phyloP scores from a whole-genome alignment of 1,140 invertebrate species.

The Nasonia longicornis region DNA sequence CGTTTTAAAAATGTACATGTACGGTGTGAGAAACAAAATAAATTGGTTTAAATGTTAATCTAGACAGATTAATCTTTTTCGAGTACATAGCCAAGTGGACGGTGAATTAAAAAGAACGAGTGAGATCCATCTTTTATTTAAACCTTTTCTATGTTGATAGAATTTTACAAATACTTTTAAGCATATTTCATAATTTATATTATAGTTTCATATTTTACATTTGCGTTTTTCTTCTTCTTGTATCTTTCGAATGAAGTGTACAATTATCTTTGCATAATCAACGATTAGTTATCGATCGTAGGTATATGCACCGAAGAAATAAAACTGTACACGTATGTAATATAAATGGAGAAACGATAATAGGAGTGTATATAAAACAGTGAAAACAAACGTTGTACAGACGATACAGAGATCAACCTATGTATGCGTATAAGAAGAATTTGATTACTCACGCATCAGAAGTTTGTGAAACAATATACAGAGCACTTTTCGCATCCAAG shows the following conservation, averaged over 20 bases:
- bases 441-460: background rate
- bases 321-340: conserved; percentile 33
- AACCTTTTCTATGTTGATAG: conserved; percentile 37
- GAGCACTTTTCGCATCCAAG: conserved; percentile 2
- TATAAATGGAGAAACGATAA: background rate
- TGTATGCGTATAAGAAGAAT: background rate
- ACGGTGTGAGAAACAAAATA: no score
- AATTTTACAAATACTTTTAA: conserved; percentile 47
- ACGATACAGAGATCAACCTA: conserved; percentile 14
- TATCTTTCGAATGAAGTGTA: conserved; percentile 24
- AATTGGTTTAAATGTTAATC: no score
- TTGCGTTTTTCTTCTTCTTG: conserved; percentile 1
- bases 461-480: conserved; percentile 21
- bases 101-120: background rate
- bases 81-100: background rate
- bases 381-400: background rate
- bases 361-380: background rate
- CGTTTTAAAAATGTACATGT: no score
- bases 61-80: background rate
- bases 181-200: conserved; percentile 42
- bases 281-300: conserved; percentile 29
- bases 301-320: conserved; percentile 15
- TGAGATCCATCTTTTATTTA: conserved; percentile 44
- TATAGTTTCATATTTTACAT: conserved; percentile 45
- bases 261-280: conserved; percentile 24